Base-by-base conservation (phyloP, 2,113 vertebrate species). In the Alexandromys fortis region DNA sequence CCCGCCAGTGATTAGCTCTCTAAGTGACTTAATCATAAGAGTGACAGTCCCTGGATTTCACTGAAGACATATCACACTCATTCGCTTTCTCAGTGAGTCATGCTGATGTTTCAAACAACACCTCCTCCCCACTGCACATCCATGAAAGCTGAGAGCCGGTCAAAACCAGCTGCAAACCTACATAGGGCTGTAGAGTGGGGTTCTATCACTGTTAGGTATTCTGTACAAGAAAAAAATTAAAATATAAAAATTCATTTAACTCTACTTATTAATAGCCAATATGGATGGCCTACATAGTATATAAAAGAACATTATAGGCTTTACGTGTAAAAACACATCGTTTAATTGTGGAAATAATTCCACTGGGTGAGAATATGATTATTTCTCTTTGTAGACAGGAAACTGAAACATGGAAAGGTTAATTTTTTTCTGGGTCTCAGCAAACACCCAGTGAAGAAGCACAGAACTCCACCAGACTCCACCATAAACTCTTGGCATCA, bases 1-100 rank as follows among this genome's bases (percentile, higher is more conserved):
- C 52, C 76, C 2, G 67, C 52, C 76, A 77, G 49, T 82, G 35
- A 86, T 42, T 77, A 76, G 72, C 61, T 85, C 58, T 96, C 79
- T 38, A 77, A 89, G 82, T 96, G 63, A 87, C 86, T 33, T 28
- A 96, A 89, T 82, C 52, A 77, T 10, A 77, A 75, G 26, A 67
- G 67, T 26, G 89, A 75, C 49, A 30, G 89, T 8, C 58, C 35
- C 45, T 42, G 79, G 49, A 38, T 65, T 82, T 91, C 82, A 96
- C 49, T 24, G 45, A 77, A 55, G 45, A 21, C 78, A 81, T 61
- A 47, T 49, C 30, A 67, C 2, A 52, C 35, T 83, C 75, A 78
- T 86, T 87, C 52, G 38, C 16, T 33, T 72, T 92, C 68, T 96
- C 91, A 78, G 1, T 9, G 3, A 67, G 73, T 77, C 42, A 68